Conservation (phyloP, 2,888 invertebrate species). For the Aphodius sticticus region DNA sequence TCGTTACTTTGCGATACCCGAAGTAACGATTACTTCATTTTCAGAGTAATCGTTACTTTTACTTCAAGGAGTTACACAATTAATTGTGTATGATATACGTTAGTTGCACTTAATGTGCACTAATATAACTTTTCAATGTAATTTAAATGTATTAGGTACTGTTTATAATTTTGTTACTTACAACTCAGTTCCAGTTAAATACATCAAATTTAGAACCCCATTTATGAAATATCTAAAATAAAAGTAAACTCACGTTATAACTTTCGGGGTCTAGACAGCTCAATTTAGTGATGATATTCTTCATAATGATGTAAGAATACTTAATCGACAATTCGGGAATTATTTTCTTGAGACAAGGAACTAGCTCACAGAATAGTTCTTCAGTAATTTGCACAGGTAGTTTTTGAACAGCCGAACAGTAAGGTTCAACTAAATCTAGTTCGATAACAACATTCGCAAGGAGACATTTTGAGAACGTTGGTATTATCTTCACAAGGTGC, state of each 20-base stretch:
- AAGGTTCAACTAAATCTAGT: conserved; percentile 37
- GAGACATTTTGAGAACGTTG: conserved; percentile 53
- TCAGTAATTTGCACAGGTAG: conserved; percentile 35
- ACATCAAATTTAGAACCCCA: too few relatives aligned
- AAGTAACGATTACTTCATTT: too few relatives aligned
- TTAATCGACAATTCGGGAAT: conserved; percentile 44
- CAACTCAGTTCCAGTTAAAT: too few relatives aligned
- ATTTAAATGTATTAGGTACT: too few relatives aligned
- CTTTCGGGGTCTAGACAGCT: conserved; percentile 23
- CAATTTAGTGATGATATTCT: conserved; percentile 36
- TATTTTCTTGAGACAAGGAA: conserved; percentile 48
- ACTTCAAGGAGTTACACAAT: too few relatives aligned
- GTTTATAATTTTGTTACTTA: too few relatives aligned
- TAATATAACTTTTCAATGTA: too few relatives aligned
- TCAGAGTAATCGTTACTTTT: too few relatives aligned
- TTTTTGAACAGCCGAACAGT: conserved; percentile 33
- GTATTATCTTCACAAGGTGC: conserved; percentile 52
- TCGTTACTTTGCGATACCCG: too few relatives aligned
- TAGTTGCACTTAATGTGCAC: too few relatives aligned
- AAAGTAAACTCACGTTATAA: conserved; percentile 28
- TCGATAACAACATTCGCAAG: conserved; percentile 43
- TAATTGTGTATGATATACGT: too few relatives aligned
- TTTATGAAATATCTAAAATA: too few relatives aligned
- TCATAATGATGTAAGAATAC: conserved; percentile 43
- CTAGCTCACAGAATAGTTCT: conserved; percentile 45